phyloP scores from a whole-genome alignment of 2,888 invertebrate species.

The Lydus trimaculatus region DNA sequence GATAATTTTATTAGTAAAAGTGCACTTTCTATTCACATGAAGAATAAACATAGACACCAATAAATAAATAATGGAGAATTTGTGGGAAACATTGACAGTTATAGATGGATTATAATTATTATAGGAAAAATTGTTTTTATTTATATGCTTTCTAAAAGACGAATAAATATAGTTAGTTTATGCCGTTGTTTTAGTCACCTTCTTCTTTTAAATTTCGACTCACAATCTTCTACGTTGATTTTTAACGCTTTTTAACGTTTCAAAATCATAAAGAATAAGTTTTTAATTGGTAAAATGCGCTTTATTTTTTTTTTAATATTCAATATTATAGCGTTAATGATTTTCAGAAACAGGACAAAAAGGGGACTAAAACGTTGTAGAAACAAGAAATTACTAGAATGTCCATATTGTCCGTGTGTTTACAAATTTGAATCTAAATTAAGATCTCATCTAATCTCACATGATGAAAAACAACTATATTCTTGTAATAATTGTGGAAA shows the following conservation, averaged over 20 bases:
- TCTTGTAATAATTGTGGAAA: constrained; percentile 40
- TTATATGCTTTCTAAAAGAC: background rate
- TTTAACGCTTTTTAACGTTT: too few species aligned
- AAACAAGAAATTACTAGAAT: constrained; percentile 31
- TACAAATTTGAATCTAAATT: constrained; percentile 58
- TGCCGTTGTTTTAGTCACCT: background rate
- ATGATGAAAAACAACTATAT: constrained; percentile 62
- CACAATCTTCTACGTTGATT: too few species aligned
- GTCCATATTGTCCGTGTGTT: constrained; percentile 57
- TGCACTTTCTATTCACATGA: constrained; percentile 44
- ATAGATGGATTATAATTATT: too few species aligned
- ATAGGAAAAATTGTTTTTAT: background rate
- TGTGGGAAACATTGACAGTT: background rate
- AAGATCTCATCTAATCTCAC: constrained; percentile 63
- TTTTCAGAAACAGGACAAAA: background rate
- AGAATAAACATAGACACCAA: constrained; percentile 37
- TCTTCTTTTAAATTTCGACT: too few species aligned
- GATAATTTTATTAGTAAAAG: constrained; percentile 48
- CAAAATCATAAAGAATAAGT: too few species aligned
- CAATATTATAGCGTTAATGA: background rate
- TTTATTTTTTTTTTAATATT: too few species aligned
- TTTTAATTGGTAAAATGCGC: too few species aligned
- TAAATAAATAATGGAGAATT: background rate
- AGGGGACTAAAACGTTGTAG: background rate
- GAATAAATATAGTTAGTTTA: background rate